Evolutionary conservation across 2,113 vertebrate species (phyloP).

Genomic region (Lepus timidus): DNA sequence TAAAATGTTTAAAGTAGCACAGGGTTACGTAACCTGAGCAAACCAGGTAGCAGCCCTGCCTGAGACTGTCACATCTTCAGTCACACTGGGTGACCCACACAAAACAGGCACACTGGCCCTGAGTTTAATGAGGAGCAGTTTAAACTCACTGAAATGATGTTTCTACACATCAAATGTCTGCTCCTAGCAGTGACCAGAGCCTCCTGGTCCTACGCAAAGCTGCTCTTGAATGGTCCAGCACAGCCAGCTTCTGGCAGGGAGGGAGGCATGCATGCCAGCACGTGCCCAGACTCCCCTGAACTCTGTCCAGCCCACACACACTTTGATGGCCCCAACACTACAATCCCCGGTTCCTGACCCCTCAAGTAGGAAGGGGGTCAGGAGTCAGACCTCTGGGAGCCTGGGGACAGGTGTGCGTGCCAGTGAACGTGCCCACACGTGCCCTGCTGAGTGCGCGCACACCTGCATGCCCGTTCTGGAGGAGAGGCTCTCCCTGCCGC

Average conservation of each 20-base stretch:
- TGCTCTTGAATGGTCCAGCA: background rate
- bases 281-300: background rate
- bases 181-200: slow-evolving; percentile 8
- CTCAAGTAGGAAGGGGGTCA: background rate
- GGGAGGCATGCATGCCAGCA: background rate
- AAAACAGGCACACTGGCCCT: background rate
- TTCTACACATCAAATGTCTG: slow-evolving; percentile 21
- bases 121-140: background rate
- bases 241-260: background rate
- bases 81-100: background rate
- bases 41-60: background rate
- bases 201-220: background rate
- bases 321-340: background rate
- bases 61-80: background rate
- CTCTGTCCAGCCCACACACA: background rate
- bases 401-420: background rate
- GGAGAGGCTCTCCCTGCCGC: background rate
- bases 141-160: slow-evolving; percentile 48
- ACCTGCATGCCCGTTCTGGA: background rate
- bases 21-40: background rate
- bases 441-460: background rate
- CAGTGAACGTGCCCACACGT: background rate
- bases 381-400: slow-evolving; percentile 3
- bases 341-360: background rate
- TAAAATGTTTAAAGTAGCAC: background rate